Conservation (phyloP, 2,888 invertebrate species). For the Notocelia uddmanniana region DNA sequence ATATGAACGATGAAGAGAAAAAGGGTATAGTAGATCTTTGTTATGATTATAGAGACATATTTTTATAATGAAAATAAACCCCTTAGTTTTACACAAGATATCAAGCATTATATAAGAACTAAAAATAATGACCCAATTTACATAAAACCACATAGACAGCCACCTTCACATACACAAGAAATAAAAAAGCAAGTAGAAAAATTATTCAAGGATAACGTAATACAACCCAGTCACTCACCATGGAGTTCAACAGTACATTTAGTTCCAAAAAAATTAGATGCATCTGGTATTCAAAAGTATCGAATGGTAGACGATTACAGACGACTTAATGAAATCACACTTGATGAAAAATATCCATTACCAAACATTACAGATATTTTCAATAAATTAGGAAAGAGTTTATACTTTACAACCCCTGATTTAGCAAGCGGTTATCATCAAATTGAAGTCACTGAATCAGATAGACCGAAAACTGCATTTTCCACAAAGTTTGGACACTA, state of each 20-base stretch:
- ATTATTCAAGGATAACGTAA: neutral
- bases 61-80: slow-evolving; percentile 27
- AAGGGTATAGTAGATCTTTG: slow-evolving; percentile 8
- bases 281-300: neutral
- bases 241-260: slow-evolving; percentile 1
- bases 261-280: neutral
- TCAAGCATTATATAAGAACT: slow-evolving; percentile 26
- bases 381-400: slow-evolving; percentile 42
- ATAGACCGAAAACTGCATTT: slow-evolving; percentile 57
- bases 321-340: too few species aligned
- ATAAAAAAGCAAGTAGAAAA: slow-evolving; percentile 35
- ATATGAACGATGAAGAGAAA: slow-evolving; percentile 3
- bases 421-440: slow-evolving; percentile 55
- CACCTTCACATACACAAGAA: slow-evolving; percentile 37
- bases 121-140: slow-evolving; percentile 33
- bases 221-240: slow-evolving; percentile 2
- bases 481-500: slow-evolving; percentile 51
- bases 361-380: slow-evolving; percentile 28
- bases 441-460: slow-evolving; percentile 50
- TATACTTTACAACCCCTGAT: slow-evolving; percentile 52
- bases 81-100: slow-evolving; percentile 23
- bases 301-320: neutral
- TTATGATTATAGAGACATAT: slow-evolving; percentile 9
- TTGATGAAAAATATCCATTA: neutral
- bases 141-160: slow-evolving; percentile 38